These are phyloP conservation scores for Riparia riparia DNA, from an alignment of 2,113 vertebrate species.

Conservation along the genomic window DNA sequence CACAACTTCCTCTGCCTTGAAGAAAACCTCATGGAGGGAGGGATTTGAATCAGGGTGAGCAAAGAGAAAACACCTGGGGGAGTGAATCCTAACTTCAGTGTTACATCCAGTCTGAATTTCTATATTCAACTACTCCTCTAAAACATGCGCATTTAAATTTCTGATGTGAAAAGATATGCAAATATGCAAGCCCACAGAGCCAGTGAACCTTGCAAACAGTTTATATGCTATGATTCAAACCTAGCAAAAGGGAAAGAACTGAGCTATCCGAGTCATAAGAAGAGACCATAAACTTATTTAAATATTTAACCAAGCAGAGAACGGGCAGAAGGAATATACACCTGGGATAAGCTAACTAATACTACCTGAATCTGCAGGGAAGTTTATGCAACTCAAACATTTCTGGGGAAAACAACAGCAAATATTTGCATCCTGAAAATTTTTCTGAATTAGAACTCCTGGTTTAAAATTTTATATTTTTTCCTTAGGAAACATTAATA, in stretches of 20 bases:
- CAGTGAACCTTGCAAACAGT: background rate
- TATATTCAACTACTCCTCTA: background rate
- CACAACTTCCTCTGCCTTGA: background rate
- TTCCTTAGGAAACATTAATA: background rate
- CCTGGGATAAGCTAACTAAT: background rate
- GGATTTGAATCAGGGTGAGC: background rate
- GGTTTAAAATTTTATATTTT: background rate
- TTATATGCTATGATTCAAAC: background rate
- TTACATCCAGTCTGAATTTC: background rate
- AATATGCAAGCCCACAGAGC: background rate
- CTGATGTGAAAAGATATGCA: background rate
- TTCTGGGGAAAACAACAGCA: background rate
- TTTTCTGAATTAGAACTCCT: background rate
- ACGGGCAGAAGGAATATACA: background rate
- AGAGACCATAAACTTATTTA: background rate
- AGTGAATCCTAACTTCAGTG: background rate
- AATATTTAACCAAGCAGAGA: constrained; percentile 20
- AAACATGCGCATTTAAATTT: background rate
- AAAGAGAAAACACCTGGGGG: background rate
- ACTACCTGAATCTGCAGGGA: background rate
- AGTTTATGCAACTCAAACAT: background rate
- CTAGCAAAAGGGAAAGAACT: background rate
- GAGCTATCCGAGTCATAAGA: background rate
- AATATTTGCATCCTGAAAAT: background rate
- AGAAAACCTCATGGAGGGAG: background rate